Conservation (phyloP, 2,797 vertebrate species). For the Smutsia gigantea region DNA sequence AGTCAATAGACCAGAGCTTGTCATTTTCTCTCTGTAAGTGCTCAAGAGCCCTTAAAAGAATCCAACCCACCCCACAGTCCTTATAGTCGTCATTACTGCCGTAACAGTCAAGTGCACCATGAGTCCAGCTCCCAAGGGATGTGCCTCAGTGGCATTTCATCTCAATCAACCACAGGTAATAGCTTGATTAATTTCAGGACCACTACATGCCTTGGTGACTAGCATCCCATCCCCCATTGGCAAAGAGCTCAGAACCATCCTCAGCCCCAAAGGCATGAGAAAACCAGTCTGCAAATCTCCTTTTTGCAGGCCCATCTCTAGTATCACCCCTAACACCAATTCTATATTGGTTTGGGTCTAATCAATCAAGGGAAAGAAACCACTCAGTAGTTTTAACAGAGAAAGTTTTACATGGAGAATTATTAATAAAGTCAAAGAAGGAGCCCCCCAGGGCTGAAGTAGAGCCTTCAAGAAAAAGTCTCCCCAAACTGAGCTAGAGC, state of each 20-base stretch:
- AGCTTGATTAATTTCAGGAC: too few species aligned
- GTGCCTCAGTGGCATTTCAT: background rate
- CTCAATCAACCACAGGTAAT: rapidly evolving
- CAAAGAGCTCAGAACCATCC: background rate
- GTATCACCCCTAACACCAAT: background rate
- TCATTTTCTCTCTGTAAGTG: background rate
- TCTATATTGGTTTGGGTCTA: background rate
- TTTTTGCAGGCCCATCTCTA: background rate
- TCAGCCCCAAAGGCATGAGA: background rate
- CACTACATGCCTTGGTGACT: rapidly evolving
- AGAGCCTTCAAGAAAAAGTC: too few species aligned
- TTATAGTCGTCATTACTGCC: background rate
- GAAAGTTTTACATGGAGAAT: background rate
- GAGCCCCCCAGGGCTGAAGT: background rate
- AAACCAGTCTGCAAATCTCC: background rate
- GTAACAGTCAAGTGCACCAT: too few species aligned
- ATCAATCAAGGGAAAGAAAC: background rate
- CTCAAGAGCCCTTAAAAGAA: background rate
- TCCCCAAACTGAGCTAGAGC: rapidly evolving
- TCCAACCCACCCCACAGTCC: background rate
- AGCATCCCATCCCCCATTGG: background rate
- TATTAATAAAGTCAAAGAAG: background rate
- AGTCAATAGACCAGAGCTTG: background rate
- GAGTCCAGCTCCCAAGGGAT: background rate
- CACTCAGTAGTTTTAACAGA: background rate